A percentile compares a stretch with the other conserved stretches of the same genome.
These are phyloP conservation scores for Mionectes olivaceus DNA, from an alignment of 2,797 vertebrate genomes.

Conservation along the genomic window DNA sequence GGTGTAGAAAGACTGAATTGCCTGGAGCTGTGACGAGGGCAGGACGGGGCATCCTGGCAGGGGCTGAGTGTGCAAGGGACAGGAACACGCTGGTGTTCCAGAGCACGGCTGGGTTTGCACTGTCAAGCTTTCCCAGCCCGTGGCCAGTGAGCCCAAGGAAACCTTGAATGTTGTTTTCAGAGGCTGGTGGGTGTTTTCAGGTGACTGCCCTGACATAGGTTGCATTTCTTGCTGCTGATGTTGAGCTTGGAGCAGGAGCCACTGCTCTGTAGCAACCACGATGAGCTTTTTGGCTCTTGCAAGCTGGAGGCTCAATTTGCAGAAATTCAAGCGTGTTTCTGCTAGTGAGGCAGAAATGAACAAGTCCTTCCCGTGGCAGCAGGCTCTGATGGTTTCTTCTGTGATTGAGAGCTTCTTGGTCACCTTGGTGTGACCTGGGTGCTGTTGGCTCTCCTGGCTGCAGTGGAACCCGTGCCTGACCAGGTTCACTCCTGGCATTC, in stretches of 20 bases:
- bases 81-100: neutral
- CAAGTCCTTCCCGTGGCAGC: neutral
- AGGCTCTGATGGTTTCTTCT: neutral
- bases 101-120: neutral
- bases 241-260: neutral
- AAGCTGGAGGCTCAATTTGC: neutral
- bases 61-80: neutral
- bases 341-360: neutral
- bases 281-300: neutral
- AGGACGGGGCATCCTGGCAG: rapidly evolving
- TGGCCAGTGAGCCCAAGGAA: neutral
- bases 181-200: neutral
- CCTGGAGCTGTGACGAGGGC: neutral
- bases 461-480: neutral
- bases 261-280: neutral
- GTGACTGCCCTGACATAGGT: neutral
- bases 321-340: neutral
- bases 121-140: neutral
- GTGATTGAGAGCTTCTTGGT: neutral
- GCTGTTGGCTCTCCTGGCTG: neutral
- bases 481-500: neutral
- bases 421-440: neutral
- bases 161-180: neutral
- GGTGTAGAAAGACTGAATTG: neutral
- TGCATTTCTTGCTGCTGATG: neutral